Evolutionary conservation across 2,113 vertebrate genomes (phyloP).

Genomic region (Ictalurus punctatus): DNA sequence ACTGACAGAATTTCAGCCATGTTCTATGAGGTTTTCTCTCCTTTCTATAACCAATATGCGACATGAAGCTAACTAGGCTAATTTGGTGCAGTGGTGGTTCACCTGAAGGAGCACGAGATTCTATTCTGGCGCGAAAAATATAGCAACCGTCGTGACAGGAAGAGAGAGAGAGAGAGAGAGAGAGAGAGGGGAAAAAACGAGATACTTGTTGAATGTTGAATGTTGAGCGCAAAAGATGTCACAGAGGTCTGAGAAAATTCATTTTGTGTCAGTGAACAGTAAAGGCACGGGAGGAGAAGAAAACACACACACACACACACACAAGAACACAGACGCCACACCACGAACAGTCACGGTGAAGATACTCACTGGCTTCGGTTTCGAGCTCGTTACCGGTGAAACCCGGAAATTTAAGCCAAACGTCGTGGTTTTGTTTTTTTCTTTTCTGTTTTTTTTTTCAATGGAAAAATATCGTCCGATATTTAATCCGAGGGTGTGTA

Average conservation of each 20-base stretch:
- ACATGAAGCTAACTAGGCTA: constrained; percentile 15
- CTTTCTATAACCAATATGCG: neutral
- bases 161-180: neutral
- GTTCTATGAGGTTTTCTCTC: neutral
- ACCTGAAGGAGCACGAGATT: neutral
- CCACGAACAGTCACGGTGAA: constrained; percentile 11
- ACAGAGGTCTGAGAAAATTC: neutral
- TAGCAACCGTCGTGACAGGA: neutral
- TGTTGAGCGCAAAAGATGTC: neutral
- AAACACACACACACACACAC: neutral
- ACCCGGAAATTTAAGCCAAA: constrained; percentile 17
- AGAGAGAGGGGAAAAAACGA: neutral
- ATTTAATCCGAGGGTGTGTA: constrained; percentile 20
- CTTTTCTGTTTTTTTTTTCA: neutral
- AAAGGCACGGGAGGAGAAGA: neutral
- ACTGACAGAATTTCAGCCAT: neutral
- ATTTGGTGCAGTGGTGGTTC: constrained; percentile 11
- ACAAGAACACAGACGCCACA: constrained; percentile 18
- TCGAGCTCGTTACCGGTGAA: constrained; percentile 20
- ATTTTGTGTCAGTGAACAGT: neutral
- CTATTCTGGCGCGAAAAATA: constrained; percentile 5
- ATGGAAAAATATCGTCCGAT: constrained; percentile 2
- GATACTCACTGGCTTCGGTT: constrained; percentile 33
- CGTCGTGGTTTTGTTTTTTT: neutral
- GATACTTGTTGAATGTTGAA: constrained; percentile 37